Conservation (phyloP, 1,140 invertebrate genomes). For the Drosophila persimilis region DNA sequence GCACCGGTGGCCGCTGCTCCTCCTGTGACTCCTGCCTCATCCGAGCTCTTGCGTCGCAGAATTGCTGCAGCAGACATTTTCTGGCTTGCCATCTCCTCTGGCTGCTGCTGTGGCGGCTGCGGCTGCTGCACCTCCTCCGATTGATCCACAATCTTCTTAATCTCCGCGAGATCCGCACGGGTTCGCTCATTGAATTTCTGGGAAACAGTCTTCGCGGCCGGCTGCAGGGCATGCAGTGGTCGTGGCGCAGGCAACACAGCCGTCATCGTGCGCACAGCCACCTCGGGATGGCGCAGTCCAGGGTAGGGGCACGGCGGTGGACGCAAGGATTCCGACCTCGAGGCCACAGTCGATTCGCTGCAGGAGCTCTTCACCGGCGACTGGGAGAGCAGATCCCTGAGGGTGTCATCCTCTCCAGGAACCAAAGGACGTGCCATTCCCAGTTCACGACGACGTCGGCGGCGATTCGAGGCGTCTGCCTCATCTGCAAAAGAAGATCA, state of each 20-base stretch:
- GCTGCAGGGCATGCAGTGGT: slow-evolving; percentile 22
- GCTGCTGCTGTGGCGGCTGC: background rate
- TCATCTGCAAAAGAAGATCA: slow-evolving; percentile 79
- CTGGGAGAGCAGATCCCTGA: slow-evolving; percentile 64
- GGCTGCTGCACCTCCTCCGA: slow-evolving; percentile 28
- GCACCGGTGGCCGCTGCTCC: background rate
- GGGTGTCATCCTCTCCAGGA: slow-evolving; percentile 76
- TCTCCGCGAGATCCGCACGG: slow-evolving; percentile 72
- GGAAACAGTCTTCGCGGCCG: slow-evolving; percentile 37
- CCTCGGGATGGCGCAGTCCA: slow-evolving; percentile 28
- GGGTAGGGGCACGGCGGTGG: slow-evolving; percentile 1
- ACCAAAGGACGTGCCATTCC: slow-evolving; percentile 79
- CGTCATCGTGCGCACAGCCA: slow-evolving; percentile 44
- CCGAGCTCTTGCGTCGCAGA: slow-evolving; percentile 76
- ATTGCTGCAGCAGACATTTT: slow-evolving; percentile 63
- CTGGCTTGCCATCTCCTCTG: background rate
- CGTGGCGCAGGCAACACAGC: slow-evolving; percentile 37
- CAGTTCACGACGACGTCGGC: slow-evolving; percentile 82
- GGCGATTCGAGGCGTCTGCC: slow-evolving; percentile 60
- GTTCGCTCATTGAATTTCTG: slow-evolving; percentile 76
- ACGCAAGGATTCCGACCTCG: slow-evolving; percentile 47
- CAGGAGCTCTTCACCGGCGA: slow-evolving; percentile 67
- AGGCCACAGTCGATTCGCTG: slow-evolving; percentile 59
- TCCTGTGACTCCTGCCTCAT: slow-evolving; percentile 65
- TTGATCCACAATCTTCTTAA: slow-evolving; percentile 71